Evolutionary conservation across 2,797 vertebrate species (phyloP).

Genomic region (Aplochiton taeniatus): DNA sequence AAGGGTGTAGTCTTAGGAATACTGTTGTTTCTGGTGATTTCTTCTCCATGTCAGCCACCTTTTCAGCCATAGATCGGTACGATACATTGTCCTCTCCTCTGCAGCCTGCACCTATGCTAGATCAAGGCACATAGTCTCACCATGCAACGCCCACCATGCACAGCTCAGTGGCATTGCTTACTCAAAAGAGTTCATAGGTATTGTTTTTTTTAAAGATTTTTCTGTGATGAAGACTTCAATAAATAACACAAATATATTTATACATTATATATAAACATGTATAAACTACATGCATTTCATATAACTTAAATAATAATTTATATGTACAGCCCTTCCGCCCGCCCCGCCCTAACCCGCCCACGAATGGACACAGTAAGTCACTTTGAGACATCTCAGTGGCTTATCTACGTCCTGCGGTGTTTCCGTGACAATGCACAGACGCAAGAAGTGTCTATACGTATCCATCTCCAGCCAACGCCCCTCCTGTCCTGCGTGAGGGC

Average conservation of each 20-base stretch:
- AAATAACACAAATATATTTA: slow-evolving; percentile 98
- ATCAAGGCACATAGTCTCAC: slow-evolving; percentile 84
- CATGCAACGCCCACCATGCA: slow-evolving; percentile 73
- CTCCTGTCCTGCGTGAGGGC: slow-evolving; percentile 87
- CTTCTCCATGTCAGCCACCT: slow-evolving; percentile 30
- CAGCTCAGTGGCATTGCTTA: slow-evolving; percentile 61
- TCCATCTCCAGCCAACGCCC: slow-evolving; percentile 90
- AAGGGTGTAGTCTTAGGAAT: slow-evolving; percentile 1
- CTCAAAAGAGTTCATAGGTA: slow-evolving; percentile 55
- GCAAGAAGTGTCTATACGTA: slow-evolving; percentile 97
- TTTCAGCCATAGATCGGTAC: not conserved
- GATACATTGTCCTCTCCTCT: slow-evolving; percentile 30
- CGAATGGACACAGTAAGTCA: slow-evolving; percentile 49
- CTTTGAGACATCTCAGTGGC: slow-evolving; percentile 11
- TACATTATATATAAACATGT: slow-evolving; percentile 97
- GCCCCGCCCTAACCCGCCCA: slow-evolving; percentile 8
- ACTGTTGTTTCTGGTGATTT: not conserved
- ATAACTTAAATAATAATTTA: slow-evolving; percentile 99
- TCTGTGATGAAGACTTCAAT: slow-evolving; percentile 86
- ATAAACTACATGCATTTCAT: slow-evolving; percentile 98
- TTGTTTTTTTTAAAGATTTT: slow-evolving; percentile 58
- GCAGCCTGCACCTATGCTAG: slow-evolving; percentile 68
- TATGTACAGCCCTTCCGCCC: slow-evolving; percentile 74
- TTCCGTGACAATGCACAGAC: slow-evolving; percentile 95
- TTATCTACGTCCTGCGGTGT: slow-evolving; percentile 84